A percentile compares a stretch with the other conserved stretches of the same genome.
Evolutionary conservation across 2,113 vertebrate species (phyloP).

Genomic region (Conger conger): DNA sequence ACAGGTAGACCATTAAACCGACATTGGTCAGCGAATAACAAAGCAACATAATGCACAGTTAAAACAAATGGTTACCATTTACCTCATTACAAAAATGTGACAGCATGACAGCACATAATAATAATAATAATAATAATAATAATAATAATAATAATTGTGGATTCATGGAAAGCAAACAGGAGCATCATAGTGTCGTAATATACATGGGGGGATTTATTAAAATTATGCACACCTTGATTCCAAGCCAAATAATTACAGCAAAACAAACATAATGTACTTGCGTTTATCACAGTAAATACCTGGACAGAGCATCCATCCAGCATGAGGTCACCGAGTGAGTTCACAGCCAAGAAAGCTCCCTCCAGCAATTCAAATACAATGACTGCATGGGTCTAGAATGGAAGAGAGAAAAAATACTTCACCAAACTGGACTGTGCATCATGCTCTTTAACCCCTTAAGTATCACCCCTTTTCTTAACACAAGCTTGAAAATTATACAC

Average conservation of each 20-base stretch:
- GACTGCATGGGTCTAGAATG: slow-evolving; percentile 75
- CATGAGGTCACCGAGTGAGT: slow-evolving; percentile 65
- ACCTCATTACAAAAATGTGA: background rate
- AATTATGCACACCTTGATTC: too few species aligned
- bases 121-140: too few species aligned
- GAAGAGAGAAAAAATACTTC: background rate
- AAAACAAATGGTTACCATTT: too few species aligned
- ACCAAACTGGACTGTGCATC: background rate
- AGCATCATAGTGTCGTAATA: background rate
- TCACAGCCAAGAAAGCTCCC: slow-evolving; percentile 78
- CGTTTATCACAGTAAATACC: slow-evolving; percentile 48
- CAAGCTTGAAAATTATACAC: too few species aligned
- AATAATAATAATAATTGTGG: too few species aligned
- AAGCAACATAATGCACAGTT: background rate
- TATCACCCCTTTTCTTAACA: too few species aligned
- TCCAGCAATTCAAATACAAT: slow-evolving; percentile 80
- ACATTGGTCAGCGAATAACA: background rate
- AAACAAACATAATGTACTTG: background rate
- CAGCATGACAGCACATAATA: background rate
- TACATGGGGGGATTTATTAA: background rate
- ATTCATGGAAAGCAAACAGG: background rate
- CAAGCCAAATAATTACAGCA: background rate
- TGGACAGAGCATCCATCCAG: slow-evolving; percentile 61
- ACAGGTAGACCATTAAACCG: slow-evolving; percentile 16
- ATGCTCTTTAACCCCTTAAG: background rate